Base-by-base conservation (phyloP, 1,140 invertebrate species). In the Venustaconcha ellipsiformis region DNA sequence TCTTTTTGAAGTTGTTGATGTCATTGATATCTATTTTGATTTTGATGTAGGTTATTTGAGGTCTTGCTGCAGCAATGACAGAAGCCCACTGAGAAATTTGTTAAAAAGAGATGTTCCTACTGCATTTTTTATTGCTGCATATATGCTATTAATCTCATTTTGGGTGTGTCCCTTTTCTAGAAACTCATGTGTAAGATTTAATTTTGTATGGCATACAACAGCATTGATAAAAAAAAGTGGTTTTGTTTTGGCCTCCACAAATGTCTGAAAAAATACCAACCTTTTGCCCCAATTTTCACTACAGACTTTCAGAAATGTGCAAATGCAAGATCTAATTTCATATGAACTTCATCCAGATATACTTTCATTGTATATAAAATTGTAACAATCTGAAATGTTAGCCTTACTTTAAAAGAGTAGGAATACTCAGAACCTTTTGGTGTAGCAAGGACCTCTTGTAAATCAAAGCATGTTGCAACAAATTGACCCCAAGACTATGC, bases 161-260 rank as follows among this genome's bases (percentile, higher is more conserved):
- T 23, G 64, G 18, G 72, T 74, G 58, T 68, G 65, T 5, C 72
- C 72, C n/a, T 68, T 74, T 69, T 74, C 73, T 26, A 74, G 67
- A 23, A 68, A 68, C 30, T 68, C 68, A n/a, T 74, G 73, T 23
- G 57, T 26, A 48, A 71, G 12, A 37, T 64, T 20, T 26, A 71
- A 71, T 18, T 71, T 37, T 71, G 57, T 4, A 71, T 5, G 12
- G n/a, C 2, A 63, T 55, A 71, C 70, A 58, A 71, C 3, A 62
- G 5, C 70, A 71, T 71, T 15, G 14, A 63, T 48, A 55, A 63
- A 71, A 55, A 13, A 71, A 55, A 17, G 63, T 13, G 63, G 63
- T 56, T 71, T 71, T 11, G 63, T 71, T 30, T 71, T 2, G 70
- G 56, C 59, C 58, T 13, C 14, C 56, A 56, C 58, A 62, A 17